Evolutionary conservation across 1,140 invertebrate species (phyloP), one percentile per base, ranked within the genome.

Genomic region (Streblospio benedicti): DNA sequence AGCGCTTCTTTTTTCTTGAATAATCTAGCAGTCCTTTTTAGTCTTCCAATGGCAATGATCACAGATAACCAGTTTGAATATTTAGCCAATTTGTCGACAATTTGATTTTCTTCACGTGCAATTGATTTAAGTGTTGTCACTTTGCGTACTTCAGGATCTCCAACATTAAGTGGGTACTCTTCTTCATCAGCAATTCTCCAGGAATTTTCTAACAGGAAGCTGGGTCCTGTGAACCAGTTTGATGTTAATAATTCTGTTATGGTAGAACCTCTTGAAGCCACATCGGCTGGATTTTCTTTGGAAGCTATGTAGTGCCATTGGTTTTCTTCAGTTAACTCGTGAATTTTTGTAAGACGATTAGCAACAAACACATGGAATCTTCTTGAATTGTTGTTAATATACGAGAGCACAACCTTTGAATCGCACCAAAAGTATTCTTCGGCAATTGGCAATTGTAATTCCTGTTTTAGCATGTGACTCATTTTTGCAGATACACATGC

Each of bases 311-410:
- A 59, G 18, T 59, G 27, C 57, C 57, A 59, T n/a, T 50, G 35
- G 35, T 44, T 28, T 23, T 27, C 33, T 27, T 18, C 18, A 4
- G 55, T 44, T 44, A 27, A 27, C 27, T 44, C 35, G 43, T 16
- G 31, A 32, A 59, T 59, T 0, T 16, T 25, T 27, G 27, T 16
- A 49, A 57, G 45, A 28, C 53, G 23, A 28, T 61, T 61, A 23
- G 59, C 52, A n/a, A 61, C 59, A 47, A 44, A 61, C 4, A 59
- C 32, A 23, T 63, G 62, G 47, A 55, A 63, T 16, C 59, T 23
- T 35, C 30, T 31, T 20, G 0, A 31, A 27, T 60, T 35, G 33
- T 61, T 63, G n/a, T n/a, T n/a, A 1, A 63, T 54, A 45, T 63
- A 63, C n/a, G 35, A 28, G 16, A 63, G 49, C 12, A 61, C 58